Percentiles rank a stretch among this genome's conserved stretches.
These are phyloP conservation scores for Trichonephila clavata DNA, from an alignment of 1,140 invertebrate species.

Conservation along the genomic window DNA sequence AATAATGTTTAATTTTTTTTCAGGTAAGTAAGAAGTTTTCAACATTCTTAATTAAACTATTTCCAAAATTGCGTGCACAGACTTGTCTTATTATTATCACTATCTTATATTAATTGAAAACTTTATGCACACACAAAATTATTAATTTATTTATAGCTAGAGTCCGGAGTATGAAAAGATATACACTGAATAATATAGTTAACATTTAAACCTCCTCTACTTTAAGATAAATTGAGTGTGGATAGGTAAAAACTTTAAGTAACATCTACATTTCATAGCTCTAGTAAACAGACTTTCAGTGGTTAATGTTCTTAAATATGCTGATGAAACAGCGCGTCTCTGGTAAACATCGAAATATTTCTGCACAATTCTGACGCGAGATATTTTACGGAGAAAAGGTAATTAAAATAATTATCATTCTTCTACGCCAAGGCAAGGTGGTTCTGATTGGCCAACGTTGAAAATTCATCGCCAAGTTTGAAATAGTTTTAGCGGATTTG, in stretches of 20 bases:
- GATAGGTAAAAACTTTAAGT: not conserved
- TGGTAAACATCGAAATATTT: not conserved
- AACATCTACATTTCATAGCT: not conserved
- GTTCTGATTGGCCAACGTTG: constrained; percentile 1
- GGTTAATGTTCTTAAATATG: not conserved
- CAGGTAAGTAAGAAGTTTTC: no score
- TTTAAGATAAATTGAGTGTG: not conserved
- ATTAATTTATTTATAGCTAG: no score
- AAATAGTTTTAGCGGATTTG: constrained; percentile 74
- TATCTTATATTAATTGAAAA: no score
- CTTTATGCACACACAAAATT: no score
- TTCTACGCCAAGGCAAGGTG: not conserved
- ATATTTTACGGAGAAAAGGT: not conserved
- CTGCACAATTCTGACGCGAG: not conserved
- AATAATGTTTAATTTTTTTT: no score
- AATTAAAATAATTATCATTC: constrained; percentile 50
- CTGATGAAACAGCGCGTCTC: not conserved
- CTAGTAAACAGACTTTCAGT: not conserved
- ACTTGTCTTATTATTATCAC: no score
- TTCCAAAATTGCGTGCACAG: no score
- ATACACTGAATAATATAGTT: not conserved
- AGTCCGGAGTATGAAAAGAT: no score
- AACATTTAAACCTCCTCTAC: not conserved
- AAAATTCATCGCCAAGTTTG: constrained; percentile 62
- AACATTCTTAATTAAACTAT: no score